These are phyloP conservation scores for Meiosimyza decipiens DNA, from an alignment of 2,888 invertebrate species.

Conservation along the genomic window DNA sequence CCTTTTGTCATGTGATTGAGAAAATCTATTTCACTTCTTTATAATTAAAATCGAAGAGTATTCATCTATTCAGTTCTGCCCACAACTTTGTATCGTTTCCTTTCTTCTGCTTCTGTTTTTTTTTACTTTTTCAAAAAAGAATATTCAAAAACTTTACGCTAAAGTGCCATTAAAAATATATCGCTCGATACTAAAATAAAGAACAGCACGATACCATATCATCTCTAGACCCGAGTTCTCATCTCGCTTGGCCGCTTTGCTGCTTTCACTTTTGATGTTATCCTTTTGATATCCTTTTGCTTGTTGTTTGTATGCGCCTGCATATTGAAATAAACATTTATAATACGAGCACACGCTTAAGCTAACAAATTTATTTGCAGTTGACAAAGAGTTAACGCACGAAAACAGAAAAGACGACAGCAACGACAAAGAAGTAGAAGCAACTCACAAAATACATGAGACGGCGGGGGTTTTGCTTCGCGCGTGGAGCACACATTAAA, in stretches of 20 bases:
- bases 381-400: slow-evolving; percentile 32
- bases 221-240: neutral
- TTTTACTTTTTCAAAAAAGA: too few species aligned
- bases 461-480: neutral
- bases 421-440: neutral
- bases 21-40: too few species aligned
- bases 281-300: neutral
- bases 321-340: slow-evolving; percentile 39
- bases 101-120: too few species aligned
- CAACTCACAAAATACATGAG: neutral
- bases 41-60: too few species aligned
- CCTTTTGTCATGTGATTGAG: too few species aligned
- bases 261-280: slow-evolving; percentile 4
- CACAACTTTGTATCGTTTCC: too few species aligned
- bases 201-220: too few species aligned
- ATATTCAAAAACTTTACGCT: too few species aligned
- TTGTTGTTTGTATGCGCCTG: neutral
- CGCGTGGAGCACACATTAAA: slow-evolving; percentile 13
- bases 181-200: too few species aligned
- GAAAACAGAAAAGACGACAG: neutral
- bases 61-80: too few species aligned
- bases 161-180: too few species aligned
- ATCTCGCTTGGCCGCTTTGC: neutral
- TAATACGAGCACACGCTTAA: slow-evolving; percentile 27
- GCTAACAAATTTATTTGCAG: slow-evolving; percentile 37